phyloP scores from a whole-genome alignment of 2,113 vertebrate genomes.

The Bufo bufo region DNA sequence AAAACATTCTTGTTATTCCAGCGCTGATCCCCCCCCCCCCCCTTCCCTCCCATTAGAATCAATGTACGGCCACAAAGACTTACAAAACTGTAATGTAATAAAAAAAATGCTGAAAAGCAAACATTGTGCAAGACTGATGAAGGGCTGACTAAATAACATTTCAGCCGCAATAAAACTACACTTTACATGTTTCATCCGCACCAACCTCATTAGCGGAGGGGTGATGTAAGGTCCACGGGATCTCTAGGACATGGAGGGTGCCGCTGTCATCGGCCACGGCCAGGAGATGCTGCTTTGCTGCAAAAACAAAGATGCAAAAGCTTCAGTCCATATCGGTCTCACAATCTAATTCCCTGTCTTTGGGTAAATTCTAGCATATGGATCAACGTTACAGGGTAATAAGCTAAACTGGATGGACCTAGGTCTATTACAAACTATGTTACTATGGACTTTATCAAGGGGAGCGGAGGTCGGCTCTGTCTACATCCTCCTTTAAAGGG shows the following conservation, averaged over 20 bases:
- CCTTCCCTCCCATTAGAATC: neutral
- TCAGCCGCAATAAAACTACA: neutral
- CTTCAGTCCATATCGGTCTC: conserved; percentile 11
- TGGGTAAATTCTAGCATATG: neutral
- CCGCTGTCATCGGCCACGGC: conserved; percentile 83
- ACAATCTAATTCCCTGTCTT: no score
- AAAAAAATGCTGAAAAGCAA: conserved; percentile 17
- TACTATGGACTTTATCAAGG: no score
- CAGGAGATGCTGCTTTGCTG: conserved; percentile 86
- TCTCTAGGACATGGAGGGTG: conserved; percentile 82
- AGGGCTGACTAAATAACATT: neutral
- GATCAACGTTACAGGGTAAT: no score
- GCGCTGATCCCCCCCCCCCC: neutral
- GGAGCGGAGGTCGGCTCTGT: no score
- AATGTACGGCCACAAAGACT: neutral
- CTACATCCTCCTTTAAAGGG: no score
- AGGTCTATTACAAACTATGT: no score
- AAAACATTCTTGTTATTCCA: neutral
- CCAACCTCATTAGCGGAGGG: conserved; percentile 81
- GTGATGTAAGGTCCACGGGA: conserved; percentile 76
- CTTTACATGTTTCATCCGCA: conserved; percentile 31
- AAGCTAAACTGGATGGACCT: no score
- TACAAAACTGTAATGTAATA: neutral
- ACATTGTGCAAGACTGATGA: neutral
- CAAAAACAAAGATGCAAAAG: neutral